Evolutionary conservation across 2,888 invertebrate species (phyloP).

Genomic region (Zhuqinia jingwanae): DNA sequence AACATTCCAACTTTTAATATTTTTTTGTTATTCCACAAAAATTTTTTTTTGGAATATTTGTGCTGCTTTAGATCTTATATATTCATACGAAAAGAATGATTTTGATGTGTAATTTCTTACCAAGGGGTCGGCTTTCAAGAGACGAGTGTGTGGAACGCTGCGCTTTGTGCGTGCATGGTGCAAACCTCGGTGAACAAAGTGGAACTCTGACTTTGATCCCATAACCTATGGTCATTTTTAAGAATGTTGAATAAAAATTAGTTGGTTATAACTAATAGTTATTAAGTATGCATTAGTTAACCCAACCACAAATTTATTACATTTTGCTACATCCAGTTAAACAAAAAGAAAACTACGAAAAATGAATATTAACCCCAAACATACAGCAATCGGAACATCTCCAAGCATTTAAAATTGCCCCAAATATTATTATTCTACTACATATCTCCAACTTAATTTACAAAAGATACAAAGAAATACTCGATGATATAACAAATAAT

Average conservation of each 20-base stretch:
- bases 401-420: too few relatives aligned
- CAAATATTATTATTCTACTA: too few relatives aligned
- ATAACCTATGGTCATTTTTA: conserved; percentile 85
- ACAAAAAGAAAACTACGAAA: neutral
- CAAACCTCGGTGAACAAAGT: conserved; percentile 95
- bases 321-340: neutral
- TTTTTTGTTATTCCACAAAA: too few relatives aligned
- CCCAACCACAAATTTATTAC: neutral
- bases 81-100: neutral
- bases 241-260: conserved; percentile 19
- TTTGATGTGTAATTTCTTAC: conserved; percentile 83
- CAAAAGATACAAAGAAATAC: too few relatives aligned
- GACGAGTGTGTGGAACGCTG: conserved; percentile 92
- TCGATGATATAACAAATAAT: too few relatives aligned
- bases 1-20: too few relatives aligned
- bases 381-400: too few relatives aligned
- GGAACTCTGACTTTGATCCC: conserved; percentile 94
- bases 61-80: too few relatives aligned
- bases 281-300: neutral
- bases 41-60: too few relatives aligned
- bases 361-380: too few relatives aligned
- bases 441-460: too few relatives aligned
- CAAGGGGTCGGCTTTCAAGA: conserved; percentile 94
- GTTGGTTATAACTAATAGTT: too few relatives aligned
- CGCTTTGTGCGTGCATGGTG: conserved; percentile 93